Conservation (phyloP, 2,888 invertebrate species). For the Harpalus rubripes region DNA sequence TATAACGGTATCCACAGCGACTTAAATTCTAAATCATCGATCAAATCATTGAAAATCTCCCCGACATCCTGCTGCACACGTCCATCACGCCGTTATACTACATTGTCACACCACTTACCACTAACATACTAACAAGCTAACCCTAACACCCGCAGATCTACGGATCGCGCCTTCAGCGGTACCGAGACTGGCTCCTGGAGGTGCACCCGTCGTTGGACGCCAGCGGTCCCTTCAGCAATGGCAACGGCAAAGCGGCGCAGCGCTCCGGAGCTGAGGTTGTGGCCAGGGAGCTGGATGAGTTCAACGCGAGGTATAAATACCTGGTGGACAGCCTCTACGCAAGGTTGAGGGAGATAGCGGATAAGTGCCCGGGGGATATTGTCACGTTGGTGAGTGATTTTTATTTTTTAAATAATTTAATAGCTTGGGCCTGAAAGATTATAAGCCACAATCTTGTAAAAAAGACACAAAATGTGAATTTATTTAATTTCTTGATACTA, state of each 20-base stretch:
- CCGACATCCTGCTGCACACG: conserved; percentile 14
- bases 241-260: conserved; percentile 75
- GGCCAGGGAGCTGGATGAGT: conserved; percentile 87
- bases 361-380: conserved; percentile 85
- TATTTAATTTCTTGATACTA: no score
- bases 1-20: no score
- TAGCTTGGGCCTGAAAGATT: no score
- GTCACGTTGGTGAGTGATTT: conserved; percentile 86
- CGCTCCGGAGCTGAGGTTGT: conserved; percentile 86
- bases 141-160: conserved; percentile 87
- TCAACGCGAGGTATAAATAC: conserved; percentile 89
- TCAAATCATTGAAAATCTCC: conserved; percentile 1
- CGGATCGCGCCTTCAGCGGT: conserved; percentile 91
- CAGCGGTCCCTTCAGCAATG: conserved; percentile 75
- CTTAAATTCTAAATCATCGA: neutral
- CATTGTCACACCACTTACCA: conserved; percentile 65
- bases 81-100: conserved; percentile 54
- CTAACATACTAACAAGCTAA: conserved; percentile 78
- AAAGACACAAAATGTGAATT: neutral
- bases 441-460: neutral
- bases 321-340: conserved; percentile 85
- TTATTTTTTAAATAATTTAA: conserved; percentile 63
- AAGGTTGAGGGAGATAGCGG: conserved; percentile 84
- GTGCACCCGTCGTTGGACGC: conserved; percentile 89
- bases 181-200: conserved; percentile 90